Evolutionary conservation across 2,113 vertebrate genomes (phyloP), one percentile per base, ranked within the genome.

Genomic region (Petromus typicus): DNA sequence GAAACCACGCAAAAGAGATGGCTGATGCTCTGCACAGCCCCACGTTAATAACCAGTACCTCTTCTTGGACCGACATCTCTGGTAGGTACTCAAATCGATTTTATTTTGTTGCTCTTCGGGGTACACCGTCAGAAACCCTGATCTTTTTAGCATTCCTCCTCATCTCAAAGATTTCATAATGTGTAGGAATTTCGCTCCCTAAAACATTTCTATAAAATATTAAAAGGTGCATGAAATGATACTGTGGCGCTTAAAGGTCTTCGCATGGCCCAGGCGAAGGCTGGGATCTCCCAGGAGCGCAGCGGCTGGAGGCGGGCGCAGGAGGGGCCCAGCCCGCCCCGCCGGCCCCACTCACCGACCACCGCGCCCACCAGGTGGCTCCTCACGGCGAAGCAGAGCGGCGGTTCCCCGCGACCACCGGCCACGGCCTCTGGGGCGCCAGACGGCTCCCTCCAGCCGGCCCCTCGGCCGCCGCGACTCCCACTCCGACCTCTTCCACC

Each of bases 291-390:
- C 2, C 9, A 43, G 10, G 5, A 0, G n/a, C 48, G 17, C 22
- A 12, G 37, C n/a, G 6, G 57, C 32, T 17, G 40, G 32, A 37
- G 27, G 48, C 0, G 17, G 64, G 64, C 64, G 64, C 32, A 7
- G 32, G 32, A 66, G 30, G 63, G 66, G 67, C 30, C 23, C 34
- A 4, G 80, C 56, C 87, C 81, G 34, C 79, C 57, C 12, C 1
- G 32, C 71, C 34, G 18, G 8, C 78, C 20, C 20, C 34, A 51
- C 64, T 96, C 96, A 99, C 99, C 99, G 82, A 99, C 99, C 32
- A 99, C 95, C 2, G 97, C 95, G 18, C 99, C 99, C 0, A 99
- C 89, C 10, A 97, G 86, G 0, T 97, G 69, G 7, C 63, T 99
- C 11, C 99, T 98, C n/a, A 99, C 82, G 0, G 7, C 91, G 40